Percentiles rank a stretch among this genome's conserved stretches.
Evolutionary conservation across 1,140 invertebrate species (phyloP).

Genomic region (Cydia amplana): DNA sequence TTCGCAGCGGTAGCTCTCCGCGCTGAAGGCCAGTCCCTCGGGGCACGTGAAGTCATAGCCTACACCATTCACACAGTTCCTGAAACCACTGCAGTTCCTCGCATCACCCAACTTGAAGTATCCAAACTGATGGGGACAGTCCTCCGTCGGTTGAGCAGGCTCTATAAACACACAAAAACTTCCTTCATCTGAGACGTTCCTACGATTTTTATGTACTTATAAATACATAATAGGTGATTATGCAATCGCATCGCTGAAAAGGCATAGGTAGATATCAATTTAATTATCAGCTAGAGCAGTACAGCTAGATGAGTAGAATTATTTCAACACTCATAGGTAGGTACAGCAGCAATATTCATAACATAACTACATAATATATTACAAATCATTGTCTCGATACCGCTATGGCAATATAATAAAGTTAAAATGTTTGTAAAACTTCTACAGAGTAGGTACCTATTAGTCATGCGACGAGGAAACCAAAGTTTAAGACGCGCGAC

Average conservation of each 20-base stretch:
- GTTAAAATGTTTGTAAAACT: background rate
- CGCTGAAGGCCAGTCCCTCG: conserved; percentile 91
- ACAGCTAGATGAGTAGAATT: no score
- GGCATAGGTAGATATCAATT: no score
- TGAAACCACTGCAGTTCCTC: conserved; percentile 89
- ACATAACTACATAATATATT: no score
- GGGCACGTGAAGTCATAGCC: conserved; percentile 85
- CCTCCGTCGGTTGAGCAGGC: conserved; percentile 83
- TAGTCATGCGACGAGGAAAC: conserved; percentile 10
- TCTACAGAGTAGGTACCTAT: background rate
- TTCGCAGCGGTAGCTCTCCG: conserved; percentile 88
- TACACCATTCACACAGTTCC: conserved; percentile 89
- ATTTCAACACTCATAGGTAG: no score
- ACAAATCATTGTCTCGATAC: background rate
- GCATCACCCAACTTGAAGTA: conserved; percentile 87
- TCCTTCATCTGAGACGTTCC: background rate
- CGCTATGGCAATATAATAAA: conserved; percentile 15
- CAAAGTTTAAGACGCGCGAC: conserved; percentile 7
- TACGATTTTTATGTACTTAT: no score
- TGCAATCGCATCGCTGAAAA: no score
- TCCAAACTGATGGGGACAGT: conserved; percentile 92
- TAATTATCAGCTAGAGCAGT: no score
- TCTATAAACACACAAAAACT: conserved; percentile 50
- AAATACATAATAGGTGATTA: no score
- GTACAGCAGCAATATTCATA: no score